A percentile compares a stretch with the other conserved stretches of the same genome.
Conservation (phyloP, 1,140 invertebrate genomes). For the Drosophila sechellia region DNA sequence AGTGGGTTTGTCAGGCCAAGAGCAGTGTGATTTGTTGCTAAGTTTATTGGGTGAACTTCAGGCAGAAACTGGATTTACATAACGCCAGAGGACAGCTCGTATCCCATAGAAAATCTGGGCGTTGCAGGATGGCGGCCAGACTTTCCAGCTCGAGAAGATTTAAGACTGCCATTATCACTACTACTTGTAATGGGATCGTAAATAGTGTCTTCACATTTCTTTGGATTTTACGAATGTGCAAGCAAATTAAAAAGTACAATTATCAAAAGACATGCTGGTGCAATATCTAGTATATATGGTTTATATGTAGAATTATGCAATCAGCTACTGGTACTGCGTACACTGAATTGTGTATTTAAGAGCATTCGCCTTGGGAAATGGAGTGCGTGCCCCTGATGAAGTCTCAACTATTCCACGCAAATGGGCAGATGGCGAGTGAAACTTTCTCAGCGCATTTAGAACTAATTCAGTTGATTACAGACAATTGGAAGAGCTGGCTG, state of each 20-base stretch:
- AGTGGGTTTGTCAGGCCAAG: conserved; percentile 34
- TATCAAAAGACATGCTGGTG: conserved; percentile 1
- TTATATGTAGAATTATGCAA: conserved; percentile 21
- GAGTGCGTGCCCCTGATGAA: conserved; percentile 37
- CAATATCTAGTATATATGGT: conserved; percentile 15
- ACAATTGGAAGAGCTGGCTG: conserved; percentile 43
- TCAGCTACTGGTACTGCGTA: conserved; percentile 25
- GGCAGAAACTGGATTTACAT: conserved; percentile 62
- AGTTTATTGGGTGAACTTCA: conserved; percentile 81
- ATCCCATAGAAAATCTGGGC: conserved; percentile 1
- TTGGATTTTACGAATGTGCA: background rate
- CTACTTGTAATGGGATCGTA: background rate
- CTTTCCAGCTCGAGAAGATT: conserved; percentile 4
- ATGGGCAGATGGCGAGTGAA: conserved; percentile 15
- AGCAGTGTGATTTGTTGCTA: conserved; percentile 53
- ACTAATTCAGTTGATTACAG: conserved; percentile 70
- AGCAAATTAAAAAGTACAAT: background rate
- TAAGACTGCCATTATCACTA: conserved; percentile 1
- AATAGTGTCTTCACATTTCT: too few relatives aligned
- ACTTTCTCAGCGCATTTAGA: conserved; percentile 71
- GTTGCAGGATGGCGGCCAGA: conserved; percentile 15
- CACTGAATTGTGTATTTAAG: conserved; percentile 60
- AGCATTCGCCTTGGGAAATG: conserved; percentile 46
- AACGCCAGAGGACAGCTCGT: conserved; percentile 22
- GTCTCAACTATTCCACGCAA: conserved; percentile 48